Base-by-base conservation (phyloP, 2,888 invertebrate species). In the Drosophila mimetica region DNA sequence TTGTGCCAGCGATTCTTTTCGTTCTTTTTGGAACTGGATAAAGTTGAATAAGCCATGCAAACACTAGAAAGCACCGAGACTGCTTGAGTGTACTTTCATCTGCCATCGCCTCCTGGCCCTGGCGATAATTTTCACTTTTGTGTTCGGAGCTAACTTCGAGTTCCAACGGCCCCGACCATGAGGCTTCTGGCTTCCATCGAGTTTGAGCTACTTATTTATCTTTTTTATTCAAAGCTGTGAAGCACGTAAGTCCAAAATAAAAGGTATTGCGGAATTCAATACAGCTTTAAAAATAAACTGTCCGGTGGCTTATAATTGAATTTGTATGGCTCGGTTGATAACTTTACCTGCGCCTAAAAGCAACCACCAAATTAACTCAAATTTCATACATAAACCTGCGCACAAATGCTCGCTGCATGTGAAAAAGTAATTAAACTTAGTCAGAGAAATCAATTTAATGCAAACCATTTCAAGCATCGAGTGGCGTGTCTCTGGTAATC, bases 391-490 rank as follows among this genome's bases (percentile, higher is more conserved):
- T 1, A 1, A 14, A 57, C 20, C 8, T 4, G 18, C 79, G 74
- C 86, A 71, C 77, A 79, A 74, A 86, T 77, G 74, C 81, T 39
- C 67, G 58, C 81, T 86, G 86, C 90, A 88, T 86, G 90, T 78
- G 74, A 79, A 78, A 83, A 88, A 76, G 88, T 90, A 90, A 90
- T 90, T 90, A 90, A 90, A 86, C 84, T 84, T 89, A 79, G 82
- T 81, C 84, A 77, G 48, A 63, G 53, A 11, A 25, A 32, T 53
- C 28, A 59, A 20, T 52, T 53, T 67, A 71, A 64, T 71, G 69
- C 58, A 8, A 14, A 8, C 8, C 54, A 63, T 54, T 71, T 57
- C 34, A 39, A 7, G 46, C 22, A 36, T 14, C 28, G 59, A 41
- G 46, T 85, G 51, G 50, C 88, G 86, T 82, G 88, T 75, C 86